A percentile compares a stretch with the other conserved stretches of the same genome.
Conservation (phyloP, 2,888 invertebrate species). For the Chirona hameri region DNA sequence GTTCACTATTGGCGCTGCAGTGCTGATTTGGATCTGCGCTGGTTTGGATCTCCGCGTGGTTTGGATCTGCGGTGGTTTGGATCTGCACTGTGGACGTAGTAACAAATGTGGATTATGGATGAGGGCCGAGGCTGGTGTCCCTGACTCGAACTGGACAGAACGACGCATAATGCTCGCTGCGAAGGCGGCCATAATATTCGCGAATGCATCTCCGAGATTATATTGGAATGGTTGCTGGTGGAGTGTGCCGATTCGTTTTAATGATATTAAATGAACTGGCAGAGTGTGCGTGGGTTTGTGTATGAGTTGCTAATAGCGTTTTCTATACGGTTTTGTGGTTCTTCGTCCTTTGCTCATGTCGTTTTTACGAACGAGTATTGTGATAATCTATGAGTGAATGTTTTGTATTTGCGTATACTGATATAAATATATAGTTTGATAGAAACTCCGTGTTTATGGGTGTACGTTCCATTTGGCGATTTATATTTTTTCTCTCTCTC, state of each 20-base stretch:
- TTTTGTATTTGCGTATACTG: neutral
- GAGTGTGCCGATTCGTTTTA: neutral
- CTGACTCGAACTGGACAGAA: neutral
- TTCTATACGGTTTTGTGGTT: neutral
- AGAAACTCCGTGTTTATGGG: neutral
- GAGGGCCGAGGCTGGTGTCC: neutral
- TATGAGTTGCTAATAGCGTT: neutral
- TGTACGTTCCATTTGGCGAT: too few species aligned
- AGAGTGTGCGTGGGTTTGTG: neutral
- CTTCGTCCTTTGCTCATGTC: neutral
- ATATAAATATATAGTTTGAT: constrained; percentile 2
- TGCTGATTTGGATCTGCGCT: too few species aligned
- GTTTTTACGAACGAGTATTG: neutral
- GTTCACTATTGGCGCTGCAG: too few species aligned
- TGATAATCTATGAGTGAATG: neutral
- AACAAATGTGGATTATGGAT: neutral
- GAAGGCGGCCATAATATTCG: neutral
- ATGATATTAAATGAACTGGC: constrained; percentile 7
- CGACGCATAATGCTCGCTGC: neutral
- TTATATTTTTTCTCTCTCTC: too few species aligned
- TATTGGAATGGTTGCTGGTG: neutral
- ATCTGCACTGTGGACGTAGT: too few species aligned
- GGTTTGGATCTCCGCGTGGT: too few species aligned
- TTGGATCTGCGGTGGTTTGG: too few species aligned
- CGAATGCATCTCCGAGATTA: too few species aligned